Evolutionary conservation across 2,888 invertebrate species (phyloP).

Genomic region (Leptura quadrifasciata): DNA sequence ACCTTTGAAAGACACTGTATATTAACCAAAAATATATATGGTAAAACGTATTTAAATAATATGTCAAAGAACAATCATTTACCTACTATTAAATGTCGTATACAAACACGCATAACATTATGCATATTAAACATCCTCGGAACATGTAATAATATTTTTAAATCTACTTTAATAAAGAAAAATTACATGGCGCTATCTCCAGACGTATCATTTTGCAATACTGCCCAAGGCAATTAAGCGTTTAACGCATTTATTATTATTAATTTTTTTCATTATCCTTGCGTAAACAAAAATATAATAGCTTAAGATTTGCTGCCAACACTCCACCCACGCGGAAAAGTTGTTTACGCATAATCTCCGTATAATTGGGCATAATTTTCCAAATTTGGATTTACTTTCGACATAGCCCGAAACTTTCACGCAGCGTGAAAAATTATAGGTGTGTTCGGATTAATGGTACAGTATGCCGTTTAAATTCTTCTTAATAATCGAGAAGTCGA

Average conservation of each 20-base stretch:
- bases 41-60: too few relatives aligned
- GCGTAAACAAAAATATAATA: background rate
- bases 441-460: background rate
- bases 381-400: slow-evolving; percentile 1
- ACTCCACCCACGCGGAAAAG: slow-evolving; percentile 3
- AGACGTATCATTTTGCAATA: background rate
- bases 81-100: too few relatives aligned
- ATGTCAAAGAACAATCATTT: too few relatives aligned
- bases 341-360: background rate
- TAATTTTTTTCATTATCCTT: background rate
- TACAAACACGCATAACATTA: too few relatives aligned
- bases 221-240: background rate
- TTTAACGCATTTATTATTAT: background rate
- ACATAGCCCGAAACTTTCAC: background rate
- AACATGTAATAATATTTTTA: background rate
- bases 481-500: background rate
- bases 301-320: background rate
- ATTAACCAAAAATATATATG: too few relatives aligned
- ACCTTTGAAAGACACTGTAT: too few relatives aligned
- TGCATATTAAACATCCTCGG: background rate
- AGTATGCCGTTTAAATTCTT: background rate
- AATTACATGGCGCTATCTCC: background rate
- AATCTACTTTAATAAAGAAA: background rate
- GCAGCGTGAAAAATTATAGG: background rate
- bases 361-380: background rate